Conservation (phyloP, 1,140 invertebrate species). For the Conus betulinus region DNA sequence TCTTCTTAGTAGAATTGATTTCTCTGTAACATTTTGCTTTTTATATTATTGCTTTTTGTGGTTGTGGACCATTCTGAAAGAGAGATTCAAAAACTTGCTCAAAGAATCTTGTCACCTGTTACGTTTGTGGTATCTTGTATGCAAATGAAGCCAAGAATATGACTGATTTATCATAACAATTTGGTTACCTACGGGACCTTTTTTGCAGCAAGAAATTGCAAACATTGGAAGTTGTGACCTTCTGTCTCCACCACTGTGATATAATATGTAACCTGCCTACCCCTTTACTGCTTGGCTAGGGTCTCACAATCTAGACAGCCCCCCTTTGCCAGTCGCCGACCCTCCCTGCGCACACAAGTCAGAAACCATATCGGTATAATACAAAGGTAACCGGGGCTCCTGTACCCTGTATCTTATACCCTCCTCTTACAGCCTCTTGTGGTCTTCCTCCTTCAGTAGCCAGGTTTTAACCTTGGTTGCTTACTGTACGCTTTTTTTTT, state of each 20-base stretch:
- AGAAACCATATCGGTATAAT: slow-evolving; percentile 14
- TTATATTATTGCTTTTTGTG: too few relatives aligned
- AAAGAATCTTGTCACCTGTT: too few relatives aligned
- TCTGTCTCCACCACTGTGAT: background rate
- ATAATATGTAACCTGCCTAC: background rate
- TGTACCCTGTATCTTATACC: background rate
- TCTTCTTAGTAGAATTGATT: too few relatives aligned
- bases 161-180: too few relatives aligned
- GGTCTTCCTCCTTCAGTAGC: background rate
- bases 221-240: too few relatives aligned
- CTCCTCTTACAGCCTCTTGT: background rate
- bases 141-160: too few relatives aligned
- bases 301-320: background rate
- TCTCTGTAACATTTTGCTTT: too few relatives aligned
- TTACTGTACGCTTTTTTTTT: background rate
- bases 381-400: background rate
- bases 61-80: too few relatives aligned
- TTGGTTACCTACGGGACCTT: too few relatives aligned
- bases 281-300: background rate
- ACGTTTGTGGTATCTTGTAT: too few relatives aligned
- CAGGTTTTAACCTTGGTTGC: background rate
- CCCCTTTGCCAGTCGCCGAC: slow-evolving; percentile 6
- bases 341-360: slow-evolving; percentile 21
- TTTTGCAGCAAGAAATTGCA: too few relatives aligned
- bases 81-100: too few relatives aligned